Conservation (phyloP, 2,888 invertebrate genomes). For the Philonicus albiceps region DNA sequence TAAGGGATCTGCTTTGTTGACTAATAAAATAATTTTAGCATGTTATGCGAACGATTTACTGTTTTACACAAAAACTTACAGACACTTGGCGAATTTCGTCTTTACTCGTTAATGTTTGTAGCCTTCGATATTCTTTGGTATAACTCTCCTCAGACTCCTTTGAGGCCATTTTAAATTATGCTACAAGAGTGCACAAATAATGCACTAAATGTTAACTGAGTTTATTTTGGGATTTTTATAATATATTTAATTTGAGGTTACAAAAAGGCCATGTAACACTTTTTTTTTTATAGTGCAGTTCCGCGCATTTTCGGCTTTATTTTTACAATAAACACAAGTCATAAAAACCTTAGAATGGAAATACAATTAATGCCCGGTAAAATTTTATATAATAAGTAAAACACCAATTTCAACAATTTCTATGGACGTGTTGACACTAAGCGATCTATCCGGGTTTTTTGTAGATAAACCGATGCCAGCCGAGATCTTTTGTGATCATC, state of each 20-base stretch:
- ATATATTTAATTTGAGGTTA: background rate
- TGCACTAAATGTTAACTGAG: background rate
- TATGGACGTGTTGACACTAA: background rate
- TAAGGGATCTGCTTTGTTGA: background rate
- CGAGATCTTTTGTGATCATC: constrained; percentile 43
- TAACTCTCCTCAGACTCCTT: constrained; percentile 65
- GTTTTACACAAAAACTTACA: constrained; percentile 65
- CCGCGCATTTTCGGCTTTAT: background rate
- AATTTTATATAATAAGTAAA: background rate
- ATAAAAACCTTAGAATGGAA: background rate
- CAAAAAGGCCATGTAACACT: background rate
- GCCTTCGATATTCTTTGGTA: constrained; percentile 73
- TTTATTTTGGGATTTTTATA: background rate
- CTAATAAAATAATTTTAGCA: background rate
- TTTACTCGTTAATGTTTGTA: constrained; percentile 74
- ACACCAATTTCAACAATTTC: background rate
- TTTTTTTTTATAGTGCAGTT: background rate
- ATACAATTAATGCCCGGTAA: background rate
- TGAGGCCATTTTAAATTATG: background rate
- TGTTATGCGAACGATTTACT: background rate
- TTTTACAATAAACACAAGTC: background rate
- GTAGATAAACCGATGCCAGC: background rate
- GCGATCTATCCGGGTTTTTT: background rate
- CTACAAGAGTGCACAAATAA: background rate
- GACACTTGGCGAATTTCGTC: constrained; percentile 73